phyloP scores from a whole-genome alignment of 2,113 vertebrate genomes.

The Microtus montanus region DNA sequence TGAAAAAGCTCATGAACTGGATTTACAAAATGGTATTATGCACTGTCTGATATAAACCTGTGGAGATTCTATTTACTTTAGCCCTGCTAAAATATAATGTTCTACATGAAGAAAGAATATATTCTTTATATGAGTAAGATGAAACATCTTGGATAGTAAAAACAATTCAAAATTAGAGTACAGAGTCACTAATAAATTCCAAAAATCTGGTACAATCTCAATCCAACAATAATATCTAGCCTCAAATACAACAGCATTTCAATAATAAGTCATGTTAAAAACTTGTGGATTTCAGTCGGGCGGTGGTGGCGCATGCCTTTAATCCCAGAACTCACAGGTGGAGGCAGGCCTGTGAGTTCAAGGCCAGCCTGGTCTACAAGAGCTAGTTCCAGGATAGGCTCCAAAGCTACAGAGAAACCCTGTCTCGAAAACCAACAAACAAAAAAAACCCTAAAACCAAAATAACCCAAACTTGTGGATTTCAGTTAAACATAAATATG shows the following conservation, averaged over 20 bases:
- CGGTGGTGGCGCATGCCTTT: no score
- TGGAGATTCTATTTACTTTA: background rate
- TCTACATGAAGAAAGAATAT: background rate
- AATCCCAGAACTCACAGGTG: no score
- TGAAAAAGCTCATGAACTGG: background rate
- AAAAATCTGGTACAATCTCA: slow-evolving; percentile 5
- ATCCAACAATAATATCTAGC: slow-evolving; percentile 37
- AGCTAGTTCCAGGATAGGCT: no score
- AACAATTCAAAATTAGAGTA: background rate
- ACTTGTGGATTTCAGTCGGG: background rate
- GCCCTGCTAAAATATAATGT: slow-evolving; percentile 13
- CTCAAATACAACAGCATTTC: background rate
- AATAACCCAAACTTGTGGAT: background rate
- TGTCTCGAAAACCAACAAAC: no score
- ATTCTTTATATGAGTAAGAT: background rate
- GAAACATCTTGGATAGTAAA: background rate
- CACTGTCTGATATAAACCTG: background rate
- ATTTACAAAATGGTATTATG: background rate
- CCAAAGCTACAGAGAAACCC: no score
- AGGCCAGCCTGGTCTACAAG: no score
- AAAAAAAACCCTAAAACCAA: no score
- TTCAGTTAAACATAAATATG: slow-evolving; percentile 5
- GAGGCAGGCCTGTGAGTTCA: no score
- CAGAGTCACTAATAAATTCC: slow-evolving; percentile 10
- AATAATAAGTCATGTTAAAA: slow-evolving; percentile 9